Conservation (phyloP, 53 echinoderm and acorn worm genomes). For the Arbacia lixula region DNA sequence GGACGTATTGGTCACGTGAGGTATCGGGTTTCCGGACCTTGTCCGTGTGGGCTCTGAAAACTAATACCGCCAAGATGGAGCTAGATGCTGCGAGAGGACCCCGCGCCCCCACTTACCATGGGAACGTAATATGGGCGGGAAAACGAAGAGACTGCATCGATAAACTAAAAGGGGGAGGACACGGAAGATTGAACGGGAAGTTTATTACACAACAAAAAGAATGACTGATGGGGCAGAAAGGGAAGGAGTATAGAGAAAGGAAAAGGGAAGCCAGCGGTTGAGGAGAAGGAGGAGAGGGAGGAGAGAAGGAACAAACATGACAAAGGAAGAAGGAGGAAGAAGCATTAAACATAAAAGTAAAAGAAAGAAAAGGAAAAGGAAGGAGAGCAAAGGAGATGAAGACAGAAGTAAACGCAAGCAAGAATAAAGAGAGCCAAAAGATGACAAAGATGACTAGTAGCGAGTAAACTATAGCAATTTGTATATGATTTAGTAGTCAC, state of each 20-base stretch:
- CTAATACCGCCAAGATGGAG: slow-evolving; percentile 50
- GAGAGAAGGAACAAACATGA: not conserved
- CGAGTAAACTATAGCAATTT: no score
- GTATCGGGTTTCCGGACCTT: not conserved
- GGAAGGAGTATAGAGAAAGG: not conserved
- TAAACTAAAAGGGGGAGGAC: not conserved
- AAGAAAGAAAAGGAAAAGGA: slow-evolving; percentile 1
- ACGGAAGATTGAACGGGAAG: not conserved
- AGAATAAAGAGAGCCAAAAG: no score
- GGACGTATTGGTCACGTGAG: not conserved
- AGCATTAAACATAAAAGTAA: not conserved
- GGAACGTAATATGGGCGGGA: slow-evolving; percentile 23
- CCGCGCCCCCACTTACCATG: slow-evolving; percentile 24
- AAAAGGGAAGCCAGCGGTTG: not conserved
- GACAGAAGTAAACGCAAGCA: not conserved
- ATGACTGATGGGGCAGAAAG: slow-evolving; percentile 1
- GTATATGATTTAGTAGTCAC: no score
- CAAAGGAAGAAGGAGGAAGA: not conserved
- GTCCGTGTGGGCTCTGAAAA: slow-evolving; percentile 16
- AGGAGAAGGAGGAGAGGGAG: not conserved
- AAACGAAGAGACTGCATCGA: no score
- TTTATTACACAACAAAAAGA: no score
- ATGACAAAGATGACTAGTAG: no score
- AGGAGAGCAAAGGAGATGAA: not conserved
- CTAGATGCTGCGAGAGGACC: slow-evolving; percentile 16